Base-by-base conservation (phyloP, 2,888 invertebrate genomes). In the Plagodis dolabraria region DNA sequence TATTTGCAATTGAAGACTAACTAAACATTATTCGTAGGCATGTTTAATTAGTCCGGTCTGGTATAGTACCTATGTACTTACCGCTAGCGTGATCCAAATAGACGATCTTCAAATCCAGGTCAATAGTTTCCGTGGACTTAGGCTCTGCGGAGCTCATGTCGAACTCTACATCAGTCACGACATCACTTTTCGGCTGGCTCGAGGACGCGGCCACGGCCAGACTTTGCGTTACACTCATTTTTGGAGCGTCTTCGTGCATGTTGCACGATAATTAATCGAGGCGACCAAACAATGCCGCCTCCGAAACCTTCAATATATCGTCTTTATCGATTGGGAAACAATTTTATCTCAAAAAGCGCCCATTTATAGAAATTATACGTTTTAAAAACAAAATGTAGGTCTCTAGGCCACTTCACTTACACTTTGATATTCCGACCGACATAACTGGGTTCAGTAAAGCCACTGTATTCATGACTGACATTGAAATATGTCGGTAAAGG, bases 381-480 rank as follows among this genome's bases (percentile, higher is more conserved):
- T 81, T 84, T 83, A 82, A 84, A 85, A 89, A 86, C 86, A 86
- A 87, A 96, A 96, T 96, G 95, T 96, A 96, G 96, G 96, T 96
- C 96, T 96, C 94, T 96, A 96, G 96, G 96, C 95, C 96, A 96
- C 96, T 96, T 95, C 95, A 95, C 95, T 95, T 96, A 95, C 95
- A 91, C 95, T 95, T 95, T 94, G 95, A 94, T 95, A 95, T 94
- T 94, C 94, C 94, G 94, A 94, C 94, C 94, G 94, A 95, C 94
- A 94, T 94, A 93, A 95, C 95, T 94, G 89, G 91, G 94, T 93
- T 95, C 95, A 95, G 95, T 93, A 89, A 90, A 94, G 92, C 93
- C 92, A 93, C 95, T 91, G 90, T 92, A 87, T 92, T 94, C 94
- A 94, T 94, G 93, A 93, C 92, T 93, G 93, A 93, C 93, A 93